phyloP scores from a whole-genome alignment of 2,888 invertebrate species.

The Gymnocheta viridis region DNA sequence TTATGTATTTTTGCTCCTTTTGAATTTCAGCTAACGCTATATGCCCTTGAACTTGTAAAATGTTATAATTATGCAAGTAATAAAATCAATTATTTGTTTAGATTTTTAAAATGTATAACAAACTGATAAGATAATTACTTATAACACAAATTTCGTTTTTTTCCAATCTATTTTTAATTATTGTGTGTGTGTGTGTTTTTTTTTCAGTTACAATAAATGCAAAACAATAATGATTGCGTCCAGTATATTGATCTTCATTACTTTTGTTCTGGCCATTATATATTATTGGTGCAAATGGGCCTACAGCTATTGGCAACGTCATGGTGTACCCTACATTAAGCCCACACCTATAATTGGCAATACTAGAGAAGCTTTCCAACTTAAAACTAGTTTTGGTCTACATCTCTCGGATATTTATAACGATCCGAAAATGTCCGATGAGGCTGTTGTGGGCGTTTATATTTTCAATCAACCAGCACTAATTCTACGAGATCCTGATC shows the following conservation, averaged over 20 bases:
- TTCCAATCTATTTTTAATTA: neutral
- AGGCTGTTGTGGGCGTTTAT: conserved; percentile 80
- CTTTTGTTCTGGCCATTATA: conserved; percentile 68
- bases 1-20: too few species aligned
- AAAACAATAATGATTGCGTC: conserved; percentile 72
- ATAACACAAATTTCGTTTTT: neutral
- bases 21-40: too few species aligned
- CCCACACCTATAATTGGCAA: conserved; percentile 82
- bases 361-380: conserved; percentile 76
- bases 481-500: conserved; percentile 82
- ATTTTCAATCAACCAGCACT: conserved; percentile 82
- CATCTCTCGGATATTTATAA: conserved; percentile 80
- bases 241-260: conserved; percentile 73
- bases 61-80: neutral
- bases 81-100: neutral
- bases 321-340: conserved; percentile 79
- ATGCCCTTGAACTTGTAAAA: neutral
- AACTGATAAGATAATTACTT: conserved; percentile 18
- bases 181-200: neutral
- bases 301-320: conserved; percentile 79
- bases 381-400: conserved; percentile 76
- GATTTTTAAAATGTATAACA: neutral
- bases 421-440: conserved; percentile 73
- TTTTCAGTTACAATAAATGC: neutral
- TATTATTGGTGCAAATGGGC: conserved; percentile 80